phyloP scores from a whole-genome alignment of 2,888 invertebrate genomes.

The Amphipoea lucens region DNA sequence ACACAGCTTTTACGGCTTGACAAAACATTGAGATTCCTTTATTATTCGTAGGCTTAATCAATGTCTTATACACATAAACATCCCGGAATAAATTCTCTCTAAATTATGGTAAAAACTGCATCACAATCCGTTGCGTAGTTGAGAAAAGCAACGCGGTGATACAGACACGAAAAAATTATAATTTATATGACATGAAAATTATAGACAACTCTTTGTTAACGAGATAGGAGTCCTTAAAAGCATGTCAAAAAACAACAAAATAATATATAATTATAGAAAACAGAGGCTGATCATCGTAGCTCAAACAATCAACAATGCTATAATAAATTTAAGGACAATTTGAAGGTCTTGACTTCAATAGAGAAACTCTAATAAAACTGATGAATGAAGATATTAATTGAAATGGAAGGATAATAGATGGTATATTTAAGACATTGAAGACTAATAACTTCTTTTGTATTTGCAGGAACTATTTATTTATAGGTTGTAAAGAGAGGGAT shows the following conservation, averaged over 20 bases:
- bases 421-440: neutral
- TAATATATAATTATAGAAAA: conserved; percentile 17
- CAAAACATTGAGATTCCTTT: no score
- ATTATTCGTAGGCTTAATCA: no score
- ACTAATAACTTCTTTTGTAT: neutral
- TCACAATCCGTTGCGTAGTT: no score
- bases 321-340: conserved; percentile 32
- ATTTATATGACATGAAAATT: neutral
- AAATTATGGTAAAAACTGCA: no score
- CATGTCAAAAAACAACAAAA: neutral
- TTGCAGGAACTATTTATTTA: neutral
- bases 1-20: no score
- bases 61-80: no score
- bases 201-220: neutral
- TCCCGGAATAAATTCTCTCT: no score
- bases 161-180: no score
- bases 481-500: no score
- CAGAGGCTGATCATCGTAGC: neutral
- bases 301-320: conserved; percentile 33
- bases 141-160: no score
- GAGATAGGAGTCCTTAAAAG: neutral
- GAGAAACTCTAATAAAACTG: neutral
- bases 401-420: neutral
- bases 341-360: conserved; percentile 19
- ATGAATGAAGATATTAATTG: neutral